Evolutionary conservation across 2,888 invertebrate genomes (phyloP).

Genomic region (Petrolisthes cinctipes): DNA sequence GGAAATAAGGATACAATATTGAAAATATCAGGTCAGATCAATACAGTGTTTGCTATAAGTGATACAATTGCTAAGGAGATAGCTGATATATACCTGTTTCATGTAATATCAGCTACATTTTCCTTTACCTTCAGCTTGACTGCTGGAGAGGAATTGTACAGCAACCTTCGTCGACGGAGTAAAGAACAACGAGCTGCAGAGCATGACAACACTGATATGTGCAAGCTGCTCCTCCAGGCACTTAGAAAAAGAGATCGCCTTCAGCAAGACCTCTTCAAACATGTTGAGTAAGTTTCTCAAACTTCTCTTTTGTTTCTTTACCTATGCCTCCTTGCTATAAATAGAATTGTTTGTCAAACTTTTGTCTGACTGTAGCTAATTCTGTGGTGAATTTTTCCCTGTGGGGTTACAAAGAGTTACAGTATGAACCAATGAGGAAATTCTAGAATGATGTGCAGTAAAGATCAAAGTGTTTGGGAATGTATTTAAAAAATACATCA

Average conservation of each 20-base stretch:
- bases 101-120: not conserved
- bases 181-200: conserved; percentile 72
- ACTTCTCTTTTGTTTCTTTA: not conserved
- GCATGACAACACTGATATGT: conserved; percentile 73
- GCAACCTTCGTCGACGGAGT: conserved; percentile 70
- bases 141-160: conserved; percentile 60
- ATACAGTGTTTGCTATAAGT: not conserved
- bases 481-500: too few relatives aligned
- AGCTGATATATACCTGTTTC: not conserved
- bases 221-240: conserved; percentile 74
- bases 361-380: too few relatives aligned
- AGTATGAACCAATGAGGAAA: too few relatives aligned
- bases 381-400: too few relatives aligned
- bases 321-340: not conserved
- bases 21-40: too few relatives aligned
- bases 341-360: too few relatives aligned
- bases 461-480: too few relatives aligned
- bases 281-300: conserved; percentile 60
- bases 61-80: not conserved
- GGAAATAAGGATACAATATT: too few relatives aligned
- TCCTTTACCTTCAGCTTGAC: conserved; percentile 30
- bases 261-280: conserved; percentile 68
- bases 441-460: too few relatives aligned
- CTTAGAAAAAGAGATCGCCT: conserved; percentile 74
- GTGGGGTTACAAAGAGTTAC: too few relatives aligned